phyloP scores from a whole-genome alignment of 2,888 invertebrate species.

The Cordilura impudica region DNA sequence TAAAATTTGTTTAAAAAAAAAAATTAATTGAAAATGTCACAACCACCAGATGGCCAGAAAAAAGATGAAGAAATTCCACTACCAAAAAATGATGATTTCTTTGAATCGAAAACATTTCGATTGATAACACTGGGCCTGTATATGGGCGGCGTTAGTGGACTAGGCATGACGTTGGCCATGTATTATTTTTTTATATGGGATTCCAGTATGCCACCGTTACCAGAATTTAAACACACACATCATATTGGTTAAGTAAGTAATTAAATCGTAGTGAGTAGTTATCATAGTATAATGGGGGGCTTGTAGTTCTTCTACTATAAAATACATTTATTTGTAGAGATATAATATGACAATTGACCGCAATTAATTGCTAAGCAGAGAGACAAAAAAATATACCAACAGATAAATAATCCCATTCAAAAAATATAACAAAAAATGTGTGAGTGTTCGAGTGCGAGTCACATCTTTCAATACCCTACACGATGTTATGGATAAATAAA shows the following conservation, averaged over 20 bases:
- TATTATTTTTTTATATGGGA: slow-evolving; percentile 77
- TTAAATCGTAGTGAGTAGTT: too few relatives aligned
- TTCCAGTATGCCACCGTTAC: slow-evolving; percentile 75
- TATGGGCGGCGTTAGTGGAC: slow-evolving; percentile 74
- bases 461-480: too few relatives aligned
- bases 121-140: slow-evolving; percentile 73
- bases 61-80: slow-evolving; percentile 71
- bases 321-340: too few relatives aligned
- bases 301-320: too few relatives aligned
- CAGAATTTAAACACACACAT: slow-evolving; percentile 74
- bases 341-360: too few relatives aligned
- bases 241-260: slow-evolving; percentile 70
- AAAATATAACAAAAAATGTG: too few relatives aligned
- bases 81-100: slow-evolving; percentile 72
- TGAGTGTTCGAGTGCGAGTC: too few relatives aligned
- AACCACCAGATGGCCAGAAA: slow-evolving; percentile 64
- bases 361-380: too few relatives aligned
- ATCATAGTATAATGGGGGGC: too few relatives aligned
- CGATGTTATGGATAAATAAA: too few relatives aligned
- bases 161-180: slow-evolving; percentile 74
- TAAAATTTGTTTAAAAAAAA: background rate
- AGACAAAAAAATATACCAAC: too few relatives aligned
- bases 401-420: too few relatives aligned
- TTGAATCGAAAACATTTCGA: slow-evolving; percentile 74
- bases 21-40: slow-evolving; percentile 46